Evolutionary conservation across 64 coral and sea anemone species (phyloP).

Genomic region (Exaiptasia diaphana): DNA sequence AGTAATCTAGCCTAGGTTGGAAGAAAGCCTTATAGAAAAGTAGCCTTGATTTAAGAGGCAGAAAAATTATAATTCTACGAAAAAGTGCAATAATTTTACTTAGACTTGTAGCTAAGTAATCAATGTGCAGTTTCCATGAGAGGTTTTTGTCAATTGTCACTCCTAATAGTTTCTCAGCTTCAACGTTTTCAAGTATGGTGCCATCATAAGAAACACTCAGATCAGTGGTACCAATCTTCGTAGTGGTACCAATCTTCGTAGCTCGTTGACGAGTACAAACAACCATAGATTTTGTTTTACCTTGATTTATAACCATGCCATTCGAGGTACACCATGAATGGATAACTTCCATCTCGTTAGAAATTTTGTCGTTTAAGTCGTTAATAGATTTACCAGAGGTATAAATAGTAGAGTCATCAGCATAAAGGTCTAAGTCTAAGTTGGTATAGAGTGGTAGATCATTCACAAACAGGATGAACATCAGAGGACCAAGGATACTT

Average conservation of each 20-base stretch:
- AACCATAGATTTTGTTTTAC: neutral
- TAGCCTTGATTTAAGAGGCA: neutral
- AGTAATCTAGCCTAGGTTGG: neutral
- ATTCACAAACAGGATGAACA: neutral
- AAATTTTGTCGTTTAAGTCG: neutral
- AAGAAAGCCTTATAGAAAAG: neutral
- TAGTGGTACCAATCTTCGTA: neutral
- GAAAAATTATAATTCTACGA: constrained; percentile 1
- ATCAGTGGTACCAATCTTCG: no score
- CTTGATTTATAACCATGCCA: neutral
- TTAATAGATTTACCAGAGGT: neutral
- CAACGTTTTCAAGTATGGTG: no score
- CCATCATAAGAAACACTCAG: no score
- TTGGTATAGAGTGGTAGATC: neutral
- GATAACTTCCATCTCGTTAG: neutral
- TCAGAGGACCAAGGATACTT: neutral
- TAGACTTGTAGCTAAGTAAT: no score
- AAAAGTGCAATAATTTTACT: neutral
- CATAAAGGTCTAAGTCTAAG: neutral
- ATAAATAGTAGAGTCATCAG: neutral
- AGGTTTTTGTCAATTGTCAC: no score
- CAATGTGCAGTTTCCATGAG: no score
- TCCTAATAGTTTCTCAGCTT: no score
- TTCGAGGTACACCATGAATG: neutral
- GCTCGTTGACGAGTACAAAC: neutral